These are phyloP conservation scores for Macropus fuliginosus DNA, from an alignment of 2,797 vertebrate species.

Conservation along the genomic window DNA sequence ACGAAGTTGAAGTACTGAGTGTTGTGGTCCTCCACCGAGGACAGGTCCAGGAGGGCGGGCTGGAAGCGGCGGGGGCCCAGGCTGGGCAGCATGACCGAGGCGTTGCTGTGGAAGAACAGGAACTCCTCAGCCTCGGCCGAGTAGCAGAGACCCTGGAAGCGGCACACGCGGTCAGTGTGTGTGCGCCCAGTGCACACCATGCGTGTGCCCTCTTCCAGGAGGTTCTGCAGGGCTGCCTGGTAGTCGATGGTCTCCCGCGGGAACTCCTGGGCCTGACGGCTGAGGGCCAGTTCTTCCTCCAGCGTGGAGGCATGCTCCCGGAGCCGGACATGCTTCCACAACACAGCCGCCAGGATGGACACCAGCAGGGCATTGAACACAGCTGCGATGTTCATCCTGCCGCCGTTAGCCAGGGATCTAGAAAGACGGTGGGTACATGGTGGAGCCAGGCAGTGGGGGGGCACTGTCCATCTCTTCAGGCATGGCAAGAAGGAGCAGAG, in stretches of 20 bases:
- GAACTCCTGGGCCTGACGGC: constrained; percentile 86
- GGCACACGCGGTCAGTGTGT: constrained; percentile 97
- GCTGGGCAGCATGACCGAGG: constrained; percentile 96
- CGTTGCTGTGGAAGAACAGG: constrained; percentile 96
- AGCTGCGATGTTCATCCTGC: constrained; percentile 94
- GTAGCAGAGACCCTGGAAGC: constrained; percentile 98
- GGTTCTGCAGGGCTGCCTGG: constrained; percentile 91
- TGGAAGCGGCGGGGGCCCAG: constrained; percentile 96
- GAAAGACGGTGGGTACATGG: constrained; percentile 81
- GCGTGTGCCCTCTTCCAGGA: constrained; percentile 93
- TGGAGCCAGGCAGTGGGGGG: constrained; percentile 60
- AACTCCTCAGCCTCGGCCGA: constrained; percentile 96
- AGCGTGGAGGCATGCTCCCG: constrained; percentile 90
- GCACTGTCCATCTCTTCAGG: constrained; percentile 81
- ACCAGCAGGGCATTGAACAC: constrained; percentile 96
- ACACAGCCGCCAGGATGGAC: constrained; percentile 93
- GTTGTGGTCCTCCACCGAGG: constrained; percentile 98
- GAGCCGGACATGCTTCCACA: constrained; percentile 95
- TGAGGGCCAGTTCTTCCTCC: constrained; percentile 93
- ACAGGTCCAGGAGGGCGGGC: constrained; percentile 95
- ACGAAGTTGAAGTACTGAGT: constrained; percentile 99
- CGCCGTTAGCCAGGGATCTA: constrained; percentile 80
- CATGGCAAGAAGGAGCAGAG: constrained; percentile 65
- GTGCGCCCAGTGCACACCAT: constrained; percentile 99
- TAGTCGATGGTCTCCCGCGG: constrained; percentile 92